Conservation (phyloP, 2,113 vertebrate species). For the Rostratula benghalensis region DNA sequence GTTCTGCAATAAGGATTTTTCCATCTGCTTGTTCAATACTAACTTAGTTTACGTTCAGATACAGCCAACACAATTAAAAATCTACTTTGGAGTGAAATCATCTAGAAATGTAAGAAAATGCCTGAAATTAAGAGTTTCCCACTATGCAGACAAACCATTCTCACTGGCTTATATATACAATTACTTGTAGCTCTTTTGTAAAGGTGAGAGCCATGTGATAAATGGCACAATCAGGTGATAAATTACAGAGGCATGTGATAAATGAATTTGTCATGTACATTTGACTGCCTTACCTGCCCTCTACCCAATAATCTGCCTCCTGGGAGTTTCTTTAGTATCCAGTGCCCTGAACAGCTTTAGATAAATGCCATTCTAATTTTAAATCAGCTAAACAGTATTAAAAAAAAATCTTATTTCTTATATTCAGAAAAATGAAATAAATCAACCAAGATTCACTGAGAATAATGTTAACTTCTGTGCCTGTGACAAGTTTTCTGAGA, state of each 20-base stretch:
- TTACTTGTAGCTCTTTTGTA: not conserved
- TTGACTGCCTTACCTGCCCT: not conserved
- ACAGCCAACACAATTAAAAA: constrained; percentile 62
- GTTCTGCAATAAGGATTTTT: constrained; percentile 72
- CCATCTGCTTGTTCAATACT: constrained; percentile 74
- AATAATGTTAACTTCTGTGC: not conserved
- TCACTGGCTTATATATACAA: not conserved
- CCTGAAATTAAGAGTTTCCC: not conserved
- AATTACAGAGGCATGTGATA: not conserved
- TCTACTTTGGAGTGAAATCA: constrained; percentile 45
- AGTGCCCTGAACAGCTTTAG: not conserved
- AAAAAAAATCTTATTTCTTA: not conserved
- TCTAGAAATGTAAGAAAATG: constrained; percentile 13
- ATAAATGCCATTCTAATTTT: not conserved
- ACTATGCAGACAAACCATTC: not conserved
- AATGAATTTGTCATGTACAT: not conserved
- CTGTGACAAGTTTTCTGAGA: not conserved
- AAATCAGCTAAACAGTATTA: not conserved
- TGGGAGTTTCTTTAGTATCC: not conserved
- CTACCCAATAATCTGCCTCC: not conserved
- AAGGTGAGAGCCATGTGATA: not conserved
- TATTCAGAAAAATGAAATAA: not conserved
- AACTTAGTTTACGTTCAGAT: constrained; percentile 76
- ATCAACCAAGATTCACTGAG: not conserved
- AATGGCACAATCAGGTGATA: not conserved